phyloP scores from a whole-genome alignment of 2,888 invertebrate genomes.

The Osmoderma eremita region DNA sequence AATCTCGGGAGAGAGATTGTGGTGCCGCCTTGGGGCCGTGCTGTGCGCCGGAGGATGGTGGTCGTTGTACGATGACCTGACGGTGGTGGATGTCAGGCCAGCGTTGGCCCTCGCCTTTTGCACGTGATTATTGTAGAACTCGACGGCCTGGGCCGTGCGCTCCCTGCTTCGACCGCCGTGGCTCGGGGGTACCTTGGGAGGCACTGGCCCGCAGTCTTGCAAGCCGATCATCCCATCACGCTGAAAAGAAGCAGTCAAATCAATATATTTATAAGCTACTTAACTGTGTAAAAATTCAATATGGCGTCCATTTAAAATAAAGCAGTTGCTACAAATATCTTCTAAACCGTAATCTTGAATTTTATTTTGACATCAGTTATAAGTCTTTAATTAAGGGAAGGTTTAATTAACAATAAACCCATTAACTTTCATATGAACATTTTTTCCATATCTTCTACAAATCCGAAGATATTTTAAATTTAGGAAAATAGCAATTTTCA shows the following conservation, averaged over 20 bases:
- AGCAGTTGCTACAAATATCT: not conserved
- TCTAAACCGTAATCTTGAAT: no score
- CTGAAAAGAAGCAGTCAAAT: constrained; percentile 55
- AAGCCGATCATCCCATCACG: constrained; percentile 66
- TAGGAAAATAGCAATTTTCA: no score
- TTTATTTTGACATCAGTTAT: no score
- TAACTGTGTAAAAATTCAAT: no score
- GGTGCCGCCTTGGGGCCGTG: constrained; percentile 43
- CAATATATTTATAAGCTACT: no score
- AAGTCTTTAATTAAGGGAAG: no score
- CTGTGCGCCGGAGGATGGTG: constrained; percentile 56
- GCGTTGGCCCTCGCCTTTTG: constrained; percentile 65
- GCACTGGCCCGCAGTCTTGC: constrained; percentile 64
- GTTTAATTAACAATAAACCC: no score
- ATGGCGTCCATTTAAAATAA: no score
- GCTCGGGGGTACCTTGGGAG: constrained; percentile 59
- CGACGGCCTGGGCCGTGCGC: constrained; percentile 66
- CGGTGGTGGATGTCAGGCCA: constrained; percentile 57
- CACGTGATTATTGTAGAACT: constrained; percentile 67
- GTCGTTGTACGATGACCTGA: constrained; percentile 61
- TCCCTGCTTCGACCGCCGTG: constrained; percentile 57
- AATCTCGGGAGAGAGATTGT: constrained; percentile 56
- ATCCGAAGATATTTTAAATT: no score
- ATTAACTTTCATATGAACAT: no score
- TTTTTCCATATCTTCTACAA: no score